Evolutionary conservation across 2,113 vertebrate species (phyloP).

Genomic region (Xenopus laevis): DNA sequence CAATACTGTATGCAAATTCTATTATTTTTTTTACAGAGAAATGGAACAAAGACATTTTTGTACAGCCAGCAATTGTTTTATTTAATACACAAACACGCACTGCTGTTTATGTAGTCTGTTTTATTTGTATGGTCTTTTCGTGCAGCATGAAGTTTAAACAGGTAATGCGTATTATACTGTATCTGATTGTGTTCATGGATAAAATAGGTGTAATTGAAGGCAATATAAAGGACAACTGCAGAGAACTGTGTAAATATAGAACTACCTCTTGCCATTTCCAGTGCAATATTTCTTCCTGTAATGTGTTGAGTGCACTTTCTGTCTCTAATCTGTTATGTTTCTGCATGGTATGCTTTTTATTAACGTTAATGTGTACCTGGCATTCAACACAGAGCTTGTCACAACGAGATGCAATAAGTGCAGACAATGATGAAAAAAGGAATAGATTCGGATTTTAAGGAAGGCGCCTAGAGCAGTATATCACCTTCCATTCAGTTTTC

Average conservation of each 20-base stretch:
- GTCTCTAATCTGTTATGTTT: constrained; percentile 34
- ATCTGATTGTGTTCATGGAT: neutral
- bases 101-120: too few species aligned
- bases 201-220: neutral
- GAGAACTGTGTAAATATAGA: neutral
- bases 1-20: too few species aligned
- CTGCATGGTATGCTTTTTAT: constrained; percentile 37
- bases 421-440: constrained; percentile 42
- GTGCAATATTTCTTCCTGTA: neutral
- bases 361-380: constrained; percentile 30
- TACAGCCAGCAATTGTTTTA: too few species aligned
- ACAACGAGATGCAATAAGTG: constrained; percentile 48
- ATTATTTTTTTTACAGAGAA: too few species aligned
- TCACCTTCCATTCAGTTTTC: constrained; percentile 35
- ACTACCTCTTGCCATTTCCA: constrained; percentile 18
- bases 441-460: constrained; percentile 48
- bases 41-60: too few species aligned
- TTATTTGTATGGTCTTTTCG: too few species aligned
- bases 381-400: constrained; percentile 47
- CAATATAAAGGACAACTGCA: neutral
- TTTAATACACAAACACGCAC: too few species aligned
- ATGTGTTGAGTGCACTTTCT: neutral
- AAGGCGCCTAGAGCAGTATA: constrained; percentile 39
- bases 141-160: too few species aligned
- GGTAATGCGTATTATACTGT: too few species aligned